These are phyloP conservation scores for Smithornis capensis DNA, from an alignment of 2,113 vertebrate species.

Conservation along the genomic window DNA sequence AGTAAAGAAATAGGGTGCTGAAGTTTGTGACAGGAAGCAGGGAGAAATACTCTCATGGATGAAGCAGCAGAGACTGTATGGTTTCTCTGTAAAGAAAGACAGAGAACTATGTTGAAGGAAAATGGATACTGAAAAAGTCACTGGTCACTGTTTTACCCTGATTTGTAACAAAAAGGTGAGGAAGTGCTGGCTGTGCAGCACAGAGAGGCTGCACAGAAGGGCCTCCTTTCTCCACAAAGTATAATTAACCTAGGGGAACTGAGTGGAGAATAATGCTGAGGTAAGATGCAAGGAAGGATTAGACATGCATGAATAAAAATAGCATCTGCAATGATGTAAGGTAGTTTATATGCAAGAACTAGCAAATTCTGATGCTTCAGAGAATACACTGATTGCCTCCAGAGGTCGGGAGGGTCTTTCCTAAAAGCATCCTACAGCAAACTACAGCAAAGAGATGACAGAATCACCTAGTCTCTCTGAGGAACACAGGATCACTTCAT, in stretches of 20 bases:
- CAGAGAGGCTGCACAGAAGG: background rate
- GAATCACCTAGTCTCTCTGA: background rate
- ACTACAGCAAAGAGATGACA: background rate
- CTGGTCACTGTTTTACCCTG: background rate
- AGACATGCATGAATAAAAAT: slow-evolving; percentile 57
- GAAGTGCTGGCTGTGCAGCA: background rate
- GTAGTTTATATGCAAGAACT: slow-evolving; percentile 44
- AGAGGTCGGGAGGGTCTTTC: slow-evolving; percentile 6
- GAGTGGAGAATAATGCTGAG: slow-evolving; percentile 40
- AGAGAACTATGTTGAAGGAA: background rate
- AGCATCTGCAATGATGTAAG: slow-evolving; percentile 30
- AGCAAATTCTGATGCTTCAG: slow-evolving; percentile 33
- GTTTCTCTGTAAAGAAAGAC: background rate
- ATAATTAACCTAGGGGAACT: background rate
- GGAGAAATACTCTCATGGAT: background rate
- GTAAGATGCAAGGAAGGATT: slow-evolving; percentile 47
- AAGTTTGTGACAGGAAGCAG: background rate
- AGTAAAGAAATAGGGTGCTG: background rate
- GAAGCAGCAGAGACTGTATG: background rate
- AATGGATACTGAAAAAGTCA: background rate
- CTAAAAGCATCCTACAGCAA: background rate
- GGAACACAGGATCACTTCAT: background rate
- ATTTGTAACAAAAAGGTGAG: background rate
- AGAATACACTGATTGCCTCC: background rate
- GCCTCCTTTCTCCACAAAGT: background rate